Evolutionary conservation across 37 sponge, comb jelly and placozoan species (phyloP), one percentile per base, ranked within the genome.

Genomic region (Cladorhizidae sp.): DNA sequence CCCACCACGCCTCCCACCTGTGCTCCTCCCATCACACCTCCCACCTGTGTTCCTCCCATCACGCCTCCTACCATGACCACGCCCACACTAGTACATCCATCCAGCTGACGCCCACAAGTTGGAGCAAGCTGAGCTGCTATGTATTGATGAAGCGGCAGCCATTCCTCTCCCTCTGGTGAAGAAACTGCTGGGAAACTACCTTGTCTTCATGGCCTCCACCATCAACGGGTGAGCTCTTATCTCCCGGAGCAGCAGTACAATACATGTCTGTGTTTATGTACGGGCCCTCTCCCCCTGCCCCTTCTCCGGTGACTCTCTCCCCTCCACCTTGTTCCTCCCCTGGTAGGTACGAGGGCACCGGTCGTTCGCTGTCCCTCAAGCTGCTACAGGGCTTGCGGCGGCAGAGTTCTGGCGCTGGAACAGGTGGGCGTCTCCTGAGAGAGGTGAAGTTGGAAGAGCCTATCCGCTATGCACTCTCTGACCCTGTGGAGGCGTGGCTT

Each of bases 121-220:
- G 54, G 87, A 75, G 28, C 99, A 98, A 36, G 99, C 99, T n/a
- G 99, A 98, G 73, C 82, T 98, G 52, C 85, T 98, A 22, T 88
- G 85, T 23, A 93, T 98, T 39, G 99, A 98, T 51, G 99, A 98
- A 55, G 99, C 99, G 2, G 99, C 96, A 11, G 99, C 99, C 64
- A 98, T 98, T 35, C 99, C 99, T 35, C 94, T 98, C 12, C 99
- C 97, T 0, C 79, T 98, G 23, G 99, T 98, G 5, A 83, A 79
- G 83, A 77, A 91, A 22, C 86, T 98, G 29, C 57, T 98, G 57
- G 99, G 96, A n/a, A 94, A 87, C 2, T 91, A 95, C 57, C 87
- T 98, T 31, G 95, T 98, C 40, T 96, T 98, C 74, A 88, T 98
- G 87, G 87, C 99, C 17, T 98, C 99, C 23, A 98, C 99, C 18